Percentiles rank a stretch among this genome's conserved stretches.
Evolutionary conservation across 2,113 vertebrate species (phyloP).

Genomic region (Alces alces): DNA sequence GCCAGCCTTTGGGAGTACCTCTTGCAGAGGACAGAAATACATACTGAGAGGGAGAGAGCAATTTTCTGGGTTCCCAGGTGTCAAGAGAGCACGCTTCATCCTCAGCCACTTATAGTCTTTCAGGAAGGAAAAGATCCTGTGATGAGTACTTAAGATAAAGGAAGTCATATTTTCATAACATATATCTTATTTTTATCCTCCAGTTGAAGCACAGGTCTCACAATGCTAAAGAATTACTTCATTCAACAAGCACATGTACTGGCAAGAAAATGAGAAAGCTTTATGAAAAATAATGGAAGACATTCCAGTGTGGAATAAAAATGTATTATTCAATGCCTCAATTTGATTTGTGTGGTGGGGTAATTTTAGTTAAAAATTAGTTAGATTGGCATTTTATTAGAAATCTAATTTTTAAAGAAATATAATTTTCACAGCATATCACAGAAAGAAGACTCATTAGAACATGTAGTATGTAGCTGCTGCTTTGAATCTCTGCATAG

Average conservation of each 20-base stretch:
- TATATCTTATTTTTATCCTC: background rate
- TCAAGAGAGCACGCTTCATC: background rate
- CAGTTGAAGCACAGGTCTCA: background rate
- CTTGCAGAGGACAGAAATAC: background rate
- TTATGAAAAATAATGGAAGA: background rate
- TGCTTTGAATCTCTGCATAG: background rate
- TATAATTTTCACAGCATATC: background rate
- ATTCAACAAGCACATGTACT: background rate
- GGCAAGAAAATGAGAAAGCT: background rate
- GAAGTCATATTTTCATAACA: background rate
- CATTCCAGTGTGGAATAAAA: background rate
- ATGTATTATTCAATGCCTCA: background rate
- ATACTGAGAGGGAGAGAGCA: background rate
- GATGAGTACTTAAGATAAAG: background rate
- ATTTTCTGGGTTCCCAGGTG: background rate
- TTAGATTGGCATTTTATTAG: background rate
- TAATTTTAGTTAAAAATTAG: background rate
- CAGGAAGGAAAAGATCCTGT: background rate
- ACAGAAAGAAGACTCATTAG: background rate
- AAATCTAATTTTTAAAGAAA: background rate
- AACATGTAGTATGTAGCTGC: background rate
- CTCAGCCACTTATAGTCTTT: background rate
- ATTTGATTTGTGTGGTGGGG: background rate
- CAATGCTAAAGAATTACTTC: conserved; percentile 2
- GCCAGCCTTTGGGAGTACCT: background rate